These are phyloP conservation scores for Pseudomugil tenellus DNA, from an alignment of 2,797 vertebrate species.

Conservation along the genomic window DNA sequence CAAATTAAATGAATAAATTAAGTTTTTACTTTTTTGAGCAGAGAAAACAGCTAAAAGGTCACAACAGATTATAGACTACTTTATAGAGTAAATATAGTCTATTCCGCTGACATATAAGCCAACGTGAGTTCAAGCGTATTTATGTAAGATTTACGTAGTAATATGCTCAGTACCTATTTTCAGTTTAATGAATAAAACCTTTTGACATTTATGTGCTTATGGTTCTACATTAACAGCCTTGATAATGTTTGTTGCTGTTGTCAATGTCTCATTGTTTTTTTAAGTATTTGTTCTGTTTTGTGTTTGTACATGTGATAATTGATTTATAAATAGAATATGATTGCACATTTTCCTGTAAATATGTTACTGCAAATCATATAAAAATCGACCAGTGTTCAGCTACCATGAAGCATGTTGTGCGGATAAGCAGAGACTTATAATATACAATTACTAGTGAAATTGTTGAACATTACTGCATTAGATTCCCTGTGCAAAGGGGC, in stretches of 20 bases:
- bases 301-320: slow-evolving; percentile 1
- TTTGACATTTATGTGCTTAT: slow-evolving; percentile 11
- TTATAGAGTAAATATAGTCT: neutral
- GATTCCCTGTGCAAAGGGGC: neutral
- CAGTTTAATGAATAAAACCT: neutral
- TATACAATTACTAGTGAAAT: neutral
- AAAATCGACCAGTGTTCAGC: neutral
- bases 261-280: slow-evolving; percentile 12
- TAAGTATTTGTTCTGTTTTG: neutral
- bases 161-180: slow-evolving; percentile 1
- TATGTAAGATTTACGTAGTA: neutral
- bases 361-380: slow-evolving; percentile 1
- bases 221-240: slow-evolving; percentile 50
- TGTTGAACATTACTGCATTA: neutral
- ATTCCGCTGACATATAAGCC: slow-evolving; percentile 2
- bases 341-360: neutral
- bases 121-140: neutral
- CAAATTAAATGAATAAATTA: slow-evolving; percentile 29
- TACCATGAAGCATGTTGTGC: neutral
- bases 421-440: neutral
- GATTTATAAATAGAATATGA: neutral
- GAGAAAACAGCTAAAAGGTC: slow-evolving; percentile 15
- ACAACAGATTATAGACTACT: slow-evolving; percentile 11
- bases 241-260: slow-evolving; percentile 53
- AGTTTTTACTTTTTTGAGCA: slow-evolving; percentile 18